A percentile compares a stretch with the other conserved stretches of the same genome.
These are phyloP conservation scores for Mimas tiliae DNA, from an alignment of 2,888 invertebrate species.

Conservation along the genomic window DNA sequence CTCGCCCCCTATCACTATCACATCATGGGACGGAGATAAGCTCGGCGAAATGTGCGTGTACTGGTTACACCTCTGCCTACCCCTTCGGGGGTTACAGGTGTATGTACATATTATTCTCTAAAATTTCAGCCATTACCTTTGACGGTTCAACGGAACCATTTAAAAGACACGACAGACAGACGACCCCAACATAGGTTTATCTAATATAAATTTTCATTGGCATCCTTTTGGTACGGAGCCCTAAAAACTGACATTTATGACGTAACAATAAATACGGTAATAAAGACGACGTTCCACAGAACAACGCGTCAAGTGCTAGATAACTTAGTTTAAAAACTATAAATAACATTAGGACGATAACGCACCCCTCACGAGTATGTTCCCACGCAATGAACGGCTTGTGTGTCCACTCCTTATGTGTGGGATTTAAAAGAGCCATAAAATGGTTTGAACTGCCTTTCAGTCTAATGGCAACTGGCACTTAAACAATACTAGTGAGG, in stretches of 20 bases:
- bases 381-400: constrained; percentile 8
- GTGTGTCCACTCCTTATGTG: not conserved
- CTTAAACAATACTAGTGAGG: too few relatives aligned
- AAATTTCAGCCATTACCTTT: too few relatives aligned
- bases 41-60: too few relatives aligned
- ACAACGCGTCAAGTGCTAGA: constrained; percentile 6
- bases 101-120: too few relatives aligned
- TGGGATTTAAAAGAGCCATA: constrained; percentile 3
- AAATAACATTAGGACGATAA: constrained; percentile 20
- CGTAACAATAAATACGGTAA: constrained; percentile 5
- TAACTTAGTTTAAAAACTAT: constrained; percentile 21
- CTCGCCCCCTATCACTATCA: too few relatives aligned
- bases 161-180: not conserved
- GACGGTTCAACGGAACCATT: too few relatives aligned
- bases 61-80: too few relatives aligned
- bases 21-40: too few relatives aligned
- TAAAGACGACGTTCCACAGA: not conserved
- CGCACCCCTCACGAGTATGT: constrained; percentile 8
- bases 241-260: constrained; percentile 14
- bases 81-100: too few relatives aligned
- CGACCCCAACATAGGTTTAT: too few relatives aligned
- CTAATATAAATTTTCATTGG: too few relatives aligned
- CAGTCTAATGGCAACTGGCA: not conserved
- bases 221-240: too few relatives aligned
- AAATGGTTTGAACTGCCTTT: not conserved